Conservation (phyloP, 2,888 invertebrate species). For the Platycheirus albimanus region DNA sequence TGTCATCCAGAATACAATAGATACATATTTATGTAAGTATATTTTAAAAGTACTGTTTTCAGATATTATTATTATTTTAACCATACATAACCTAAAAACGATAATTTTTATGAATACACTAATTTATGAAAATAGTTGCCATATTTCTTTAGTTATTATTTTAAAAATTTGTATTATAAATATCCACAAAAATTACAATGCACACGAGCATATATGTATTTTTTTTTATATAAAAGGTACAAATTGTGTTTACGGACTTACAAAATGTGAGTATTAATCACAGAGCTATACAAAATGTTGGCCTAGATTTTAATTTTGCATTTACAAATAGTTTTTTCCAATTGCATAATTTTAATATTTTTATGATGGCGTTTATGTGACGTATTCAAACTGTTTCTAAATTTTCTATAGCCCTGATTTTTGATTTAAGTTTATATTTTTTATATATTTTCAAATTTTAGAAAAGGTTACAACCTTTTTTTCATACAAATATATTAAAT, state of each 20-base stretch:
- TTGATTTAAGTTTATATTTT: background rate
- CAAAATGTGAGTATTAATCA: conserved; percentile 52
- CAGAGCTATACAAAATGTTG: conserved; percentile 39
- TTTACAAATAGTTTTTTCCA: background rate
- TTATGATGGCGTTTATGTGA: background rate
- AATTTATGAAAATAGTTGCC: conserved; percentile 31
- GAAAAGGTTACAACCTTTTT: conserved; percentile 48
- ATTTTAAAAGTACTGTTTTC: too few species aligned
- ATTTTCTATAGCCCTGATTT: conserved; percentile 30
- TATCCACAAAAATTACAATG: conserved; percentile 49
- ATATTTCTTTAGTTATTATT: conserved; percentile 8
- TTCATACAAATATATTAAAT: conserved; percentile 44
- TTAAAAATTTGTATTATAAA: conserved; percentile 53
- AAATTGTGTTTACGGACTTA: conserved; percentile 68
- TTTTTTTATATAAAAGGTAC: conserved; percentile 68
- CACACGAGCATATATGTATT: conserved; percentile 32
- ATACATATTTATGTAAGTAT: too few species aligned
- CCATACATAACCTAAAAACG: too few species aligned
- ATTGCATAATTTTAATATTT: background rate
- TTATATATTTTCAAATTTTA: background rate
- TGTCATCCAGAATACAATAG: too few species aligned
- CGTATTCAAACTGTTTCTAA: conserved; percentile 2
- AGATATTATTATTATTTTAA: too few species aligned
- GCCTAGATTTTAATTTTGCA: conserved; percentile 19
- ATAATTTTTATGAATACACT: too few species aligned